Evolutionary conservation across 2,888 invertebrate genomes (phyloP).

Genomic region (Neria commutata): DNA sequence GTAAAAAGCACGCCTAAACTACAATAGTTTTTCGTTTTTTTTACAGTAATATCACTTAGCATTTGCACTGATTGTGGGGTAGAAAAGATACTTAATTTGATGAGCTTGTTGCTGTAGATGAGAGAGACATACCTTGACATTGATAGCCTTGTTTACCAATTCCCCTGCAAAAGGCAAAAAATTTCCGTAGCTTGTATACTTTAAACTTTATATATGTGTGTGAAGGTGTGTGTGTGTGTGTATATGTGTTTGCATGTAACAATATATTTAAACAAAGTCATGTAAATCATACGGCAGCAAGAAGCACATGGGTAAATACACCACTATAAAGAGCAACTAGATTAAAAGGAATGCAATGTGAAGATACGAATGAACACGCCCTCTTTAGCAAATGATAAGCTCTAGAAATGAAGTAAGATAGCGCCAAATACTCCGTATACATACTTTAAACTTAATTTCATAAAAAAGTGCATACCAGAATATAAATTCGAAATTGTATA

Average conservation of each 20-base stretch:
- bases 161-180: conserved; percentile 80
- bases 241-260: conserved; percentile 10
- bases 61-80: no score
- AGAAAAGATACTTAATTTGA: background rate
- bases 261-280: conserved; percentile 19
- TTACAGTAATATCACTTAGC: conserved; percentile 29
- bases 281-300: conserved; percentile 20
- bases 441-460: no score
- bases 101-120: conserved; percentile 26
- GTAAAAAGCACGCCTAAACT: background rate
- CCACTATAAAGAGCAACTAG: conserved; percentile 13
- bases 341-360: no score
- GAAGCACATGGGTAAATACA: conserved; percentile 22
- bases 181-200: conserved; percentile 61
- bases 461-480: no score
- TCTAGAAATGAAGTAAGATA: no score
- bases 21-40: conserved; percentile 24
- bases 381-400: no score
- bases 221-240: conserved; percentile 24
- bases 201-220: conserved; percentile 36
- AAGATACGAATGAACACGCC: no score
- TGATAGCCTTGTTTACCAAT: conserved; percentile 97
- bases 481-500: no score
- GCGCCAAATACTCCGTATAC: no score
- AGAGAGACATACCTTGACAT: conserved; percentile 86